These are phyloP conservation scores for Pachyrhynchus sulphureomaculatus DNA, from an alignment of 1,140 invertebrate genomes.

Conservation along the genomic window DNA sequence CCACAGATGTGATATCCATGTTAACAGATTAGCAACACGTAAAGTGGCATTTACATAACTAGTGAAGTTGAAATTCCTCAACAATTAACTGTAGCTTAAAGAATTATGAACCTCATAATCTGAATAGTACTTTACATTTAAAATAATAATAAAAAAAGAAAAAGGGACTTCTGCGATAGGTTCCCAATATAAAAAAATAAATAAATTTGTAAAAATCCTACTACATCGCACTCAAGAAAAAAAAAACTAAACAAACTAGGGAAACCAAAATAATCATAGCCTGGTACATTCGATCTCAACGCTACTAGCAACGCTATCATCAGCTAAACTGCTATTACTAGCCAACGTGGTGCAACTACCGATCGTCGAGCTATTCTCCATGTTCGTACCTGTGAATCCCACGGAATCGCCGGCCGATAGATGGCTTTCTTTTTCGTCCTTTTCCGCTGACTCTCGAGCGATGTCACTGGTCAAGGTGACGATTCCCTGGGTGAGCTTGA, in stretches of 20 bases:
- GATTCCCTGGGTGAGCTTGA: conserved; percentile 58
- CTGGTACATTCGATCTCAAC: conserved; percentile 44
- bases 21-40: too few relatives aligned
- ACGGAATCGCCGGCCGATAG: conserved; percentile 46
- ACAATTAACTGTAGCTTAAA: too few relatives aligned
- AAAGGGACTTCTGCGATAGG: too few relatives aligned
- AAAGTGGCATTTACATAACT: too few relatives aligned
- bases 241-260: background rate
- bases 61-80: too few relatives aligned
- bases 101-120: too few relatives aligned
- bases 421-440: conserved; percentile 44
- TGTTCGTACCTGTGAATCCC: conserved; percentile 50
- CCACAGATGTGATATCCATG: too few relatives aligned
- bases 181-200: too few relatives aligned
- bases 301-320: conserved; percentile 43
- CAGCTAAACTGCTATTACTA: conserved; percentile 43
- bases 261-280: conserved; percentile 34
- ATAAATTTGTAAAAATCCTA: background rate
- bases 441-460: conserved; percentile 44
- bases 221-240: background rate
- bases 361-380: conserved; percentile 45
- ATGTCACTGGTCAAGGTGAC: conserved; percentile 46
- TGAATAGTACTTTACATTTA: too few relatives aligned
- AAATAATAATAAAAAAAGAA: too few relatives aligned
- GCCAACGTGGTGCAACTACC: conserved; percentile 42